Percentiles rank a stretch among this genome's conserved stretches.
Evolutionary conservation across 1,140 invertebrate genomes (phyloP).

Genomic region (Musca domestica): DNA sequence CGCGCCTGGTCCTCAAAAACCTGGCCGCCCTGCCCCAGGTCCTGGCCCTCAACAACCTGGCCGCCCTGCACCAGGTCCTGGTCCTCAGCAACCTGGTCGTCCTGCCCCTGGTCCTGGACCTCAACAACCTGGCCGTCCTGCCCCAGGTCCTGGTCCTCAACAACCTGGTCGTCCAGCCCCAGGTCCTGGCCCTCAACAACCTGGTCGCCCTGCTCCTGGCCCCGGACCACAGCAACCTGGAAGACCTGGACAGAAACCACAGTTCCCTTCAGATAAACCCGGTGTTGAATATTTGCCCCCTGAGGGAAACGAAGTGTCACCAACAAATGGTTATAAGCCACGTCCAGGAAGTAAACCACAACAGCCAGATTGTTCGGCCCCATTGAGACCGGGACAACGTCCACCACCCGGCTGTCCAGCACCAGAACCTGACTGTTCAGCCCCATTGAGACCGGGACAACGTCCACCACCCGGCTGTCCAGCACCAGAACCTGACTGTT

Average conservation of each 20-base stretch:
- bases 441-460: no score
- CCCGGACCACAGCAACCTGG: background rate
- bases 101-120: background rate
- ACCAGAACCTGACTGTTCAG: background rate
- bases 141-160: background rate
- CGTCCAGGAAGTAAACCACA: background rate
- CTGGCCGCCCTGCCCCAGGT: constrained; percentile 5
- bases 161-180: background rate
- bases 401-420: background rate
- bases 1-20: constrained; percentile 17
- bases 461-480: background rate
- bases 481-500: background rate
- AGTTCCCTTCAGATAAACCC: background rate
- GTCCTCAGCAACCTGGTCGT: background rate
- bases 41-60: background rate
- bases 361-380: background rate
- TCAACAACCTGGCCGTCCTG: background rate
- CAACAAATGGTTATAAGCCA: background rate
- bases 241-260: background rate
- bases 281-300: constrained; percentile 9
- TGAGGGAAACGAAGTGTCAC: background rate
- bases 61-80: background rate
- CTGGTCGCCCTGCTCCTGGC: background rate
- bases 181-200: background rate
- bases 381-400: background rate